Percentiles rank a stretch among this genome's conserved stretches.
These are phyloP conservation scores for Cotesia chilonis DNA, from an alignment of 1,140 invertebrate genomes.

Conservation along the genomic window DNA sequence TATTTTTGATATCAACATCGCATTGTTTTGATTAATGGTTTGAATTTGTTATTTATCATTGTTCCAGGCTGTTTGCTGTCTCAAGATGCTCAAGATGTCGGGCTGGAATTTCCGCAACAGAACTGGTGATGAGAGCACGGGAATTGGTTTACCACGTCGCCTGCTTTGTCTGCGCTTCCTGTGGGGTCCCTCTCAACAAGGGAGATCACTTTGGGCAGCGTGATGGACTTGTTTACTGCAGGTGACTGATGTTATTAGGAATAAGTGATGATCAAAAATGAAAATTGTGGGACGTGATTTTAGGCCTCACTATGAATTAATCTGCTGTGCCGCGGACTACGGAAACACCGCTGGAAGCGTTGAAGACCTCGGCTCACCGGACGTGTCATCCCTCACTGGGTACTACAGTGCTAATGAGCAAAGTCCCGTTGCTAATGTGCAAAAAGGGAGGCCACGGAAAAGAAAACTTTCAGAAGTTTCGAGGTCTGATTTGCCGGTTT, in stretches of 20 bases:
- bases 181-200: slow-evolving; percentile 78
- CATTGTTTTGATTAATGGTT: slow-evolving; percentile 8
- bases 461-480: slow-evolving; percentile 72
- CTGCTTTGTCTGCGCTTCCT: slow-evolving; percentile 90
- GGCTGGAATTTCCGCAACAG: slow-evolving; percentile 84
- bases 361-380: slow-evolving; percentile 68
- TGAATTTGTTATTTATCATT: not conserved
- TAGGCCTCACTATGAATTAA: slow-evolving; percentile 74
- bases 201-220: slow-evolving; percentile 91
- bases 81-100: slow-evolving; percentile 86
- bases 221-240: slow-evolving; percentile 79
- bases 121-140: slow-evolving; percentile 90
- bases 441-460: slow-evolving; percentile 86
- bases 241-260: slow-evolving; percentile 55
- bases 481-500: slow-evolving; percentile 71
- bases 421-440: slow-evolving; percentile 64
- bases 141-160: slow-evolving; percentile 90
- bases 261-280: slow-evolving; percentile 26
- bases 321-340: slow-evolving; percentile 69
- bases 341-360: slow-evolving; percentile 68
- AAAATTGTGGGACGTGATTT: slow-evolving; percentile 51
- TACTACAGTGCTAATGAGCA: slow-evolving; percentile 67
- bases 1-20: slow-evolving; percentile 28
- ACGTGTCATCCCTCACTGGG: slow-evolving; percentile 71
- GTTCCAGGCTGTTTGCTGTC: slow-evolving; percentile 77